Percentiles rank a stretch among this genome's conserved stretches.
Conservation (phyloP, 2,888 invertebrate genomes). For the Quadroppia sp. region DNA sequence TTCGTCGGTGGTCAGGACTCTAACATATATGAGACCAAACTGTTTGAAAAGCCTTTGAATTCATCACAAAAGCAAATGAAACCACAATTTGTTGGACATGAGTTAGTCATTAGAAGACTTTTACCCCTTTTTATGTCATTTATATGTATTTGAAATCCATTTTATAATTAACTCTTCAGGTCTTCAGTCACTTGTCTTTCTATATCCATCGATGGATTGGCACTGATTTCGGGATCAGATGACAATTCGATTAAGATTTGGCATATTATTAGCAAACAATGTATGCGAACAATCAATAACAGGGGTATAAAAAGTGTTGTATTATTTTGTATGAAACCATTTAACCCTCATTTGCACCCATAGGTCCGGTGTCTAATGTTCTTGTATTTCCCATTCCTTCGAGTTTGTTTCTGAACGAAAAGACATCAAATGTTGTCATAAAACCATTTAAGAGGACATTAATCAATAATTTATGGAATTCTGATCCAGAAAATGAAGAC, state of each 20-base stretch:
- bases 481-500: background rate
- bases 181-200: constrained; percentile 65
- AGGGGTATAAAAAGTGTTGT: constrained; percentile 58
- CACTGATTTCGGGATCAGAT: constrained; percentile 69
- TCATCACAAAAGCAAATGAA: constrained; percentile 55
- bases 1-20: constrained; percentile 72
- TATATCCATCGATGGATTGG: constrained; percentile 66
- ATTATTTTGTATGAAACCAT: background rate
- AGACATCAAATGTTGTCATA: background rate
- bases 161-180: too few species aligned
- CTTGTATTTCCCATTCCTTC: constrained; percentile 17
- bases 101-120: constrained; percentile 58
- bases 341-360: too few species aligned
- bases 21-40: constrained; percentile 62
- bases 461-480: background rate
- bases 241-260: constrained; percentile 72
- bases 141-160: too few species aligned
- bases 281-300: constrained; percentile 64
- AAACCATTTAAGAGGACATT: constrained; percentile 7
- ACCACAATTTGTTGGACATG: constrained; percentile 43
- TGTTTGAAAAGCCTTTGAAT: constrained; percentile 64
- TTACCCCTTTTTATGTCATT: too few species aligned
- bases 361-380: constrained; percentile 38
- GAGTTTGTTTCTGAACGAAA: constrained; percentile 16
- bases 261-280: constrained; percentile 72